These are phyloP conservation scores for Tethea ocularis DNA, from an alignment of 2,888 invertebrate species.

Conservation along the genomic window DNA sequence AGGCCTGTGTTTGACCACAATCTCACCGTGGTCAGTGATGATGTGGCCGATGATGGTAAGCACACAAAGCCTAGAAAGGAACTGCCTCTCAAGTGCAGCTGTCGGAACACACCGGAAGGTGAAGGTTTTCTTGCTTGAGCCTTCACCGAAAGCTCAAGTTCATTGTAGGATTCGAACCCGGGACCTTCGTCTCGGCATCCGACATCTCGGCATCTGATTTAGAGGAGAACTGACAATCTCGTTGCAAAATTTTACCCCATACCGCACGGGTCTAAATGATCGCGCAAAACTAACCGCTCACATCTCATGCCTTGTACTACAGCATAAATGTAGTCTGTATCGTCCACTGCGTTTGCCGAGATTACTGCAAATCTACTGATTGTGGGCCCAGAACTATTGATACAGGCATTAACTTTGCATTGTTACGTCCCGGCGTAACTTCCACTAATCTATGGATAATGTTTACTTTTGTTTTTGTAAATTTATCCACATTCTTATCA, in stretches of 20 bases:
- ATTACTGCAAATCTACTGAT: slow-evolving; percentile 73
- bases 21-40: too few relatives aligned
- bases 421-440: slow-evolving; percentile 36
- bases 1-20: too few relatives aligned
- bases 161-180: too few relatives aligned
- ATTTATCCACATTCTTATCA: slow-evolving; percentile 36
- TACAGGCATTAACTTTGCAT: slow-evolving; percentile 53
- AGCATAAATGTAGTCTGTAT: slow-evolving; percentile 46
- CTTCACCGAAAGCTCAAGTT: too few relatives aligned
- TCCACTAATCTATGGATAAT: slow-evolving; percentile 60
- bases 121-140: too few relatives aligned
- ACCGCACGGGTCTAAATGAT: slow-evolving; percentile 12
- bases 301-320: slow-evolving; percentile 29
- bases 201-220: too few relatives aligned
- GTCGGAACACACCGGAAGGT: too few relatives aligned
- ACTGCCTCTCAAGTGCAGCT: too few relatives aligned
- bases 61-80: too few relatives aligned
- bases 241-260: not conserved
- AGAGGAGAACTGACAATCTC: too few relatives aligned
- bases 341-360: slow-evolving; percentile 59
- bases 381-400: slow-evolving; percentile 60
- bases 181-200: too few relatives aligned
- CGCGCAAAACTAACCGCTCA: slow-evolving; percentile 18
- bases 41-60: too few relatives aligned
- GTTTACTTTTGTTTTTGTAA: slow-evolving; percentile 64